Percentiles rank a stretch among this genome's conserved stretches.
phyloP scores from a whole-genome alignment of 2,888 invertebrate species.

The Petrolisthes manimaculis region DNA sequence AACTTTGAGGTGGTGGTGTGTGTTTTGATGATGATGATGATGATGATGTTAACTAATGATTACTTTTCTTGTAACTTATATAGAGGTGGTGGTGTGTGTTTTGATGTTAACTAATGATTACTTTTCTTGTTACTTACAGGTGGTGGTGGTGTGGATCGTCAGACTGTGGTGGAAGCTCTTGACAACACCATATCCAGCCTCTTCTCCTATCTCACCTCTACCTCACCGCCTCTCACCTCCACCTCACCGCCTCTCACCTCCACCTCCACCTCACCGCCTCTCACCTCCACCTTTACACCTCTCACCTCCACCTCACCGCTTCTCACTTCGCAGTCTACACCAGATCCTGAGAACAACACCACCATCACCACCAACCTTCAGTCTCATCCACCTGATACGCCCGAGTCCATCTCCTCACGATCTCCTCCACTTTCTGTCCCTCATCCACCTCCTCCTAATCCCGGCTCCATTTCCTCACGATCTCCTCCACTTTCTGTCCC shows the following conservation, averaged over 20 bases:
- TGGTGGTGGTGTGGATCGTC: conserved; percentile 25
- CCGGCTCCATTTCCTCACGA: neutral
- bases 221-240: conserved; percentile 8
- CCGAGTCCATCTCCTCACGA: too few species aligned
- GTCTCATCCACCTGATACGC: too few species aligned
- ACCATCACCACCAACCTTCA: too few species aligned
- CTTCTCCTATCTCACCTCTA: conserved; percentile 36
- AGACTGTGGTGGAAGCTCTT: conserved; percentile 37
- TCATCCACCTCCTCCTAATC: neutral
- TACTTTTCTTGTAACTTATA: neutral
- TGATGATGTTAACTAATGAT: neutral
- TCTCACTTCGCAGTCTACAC: neutral
- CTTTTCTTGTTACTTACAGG: neutral
- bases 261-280: conserved; percentile 36
- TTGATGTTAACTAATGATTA: neutral
- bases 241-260: conserved; percentile 18
- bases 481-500: too few species aligned
- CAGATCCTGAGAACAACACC: neutral
- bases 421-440: too few species aligned
- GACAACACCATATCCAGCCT: conserved; percentile 46
- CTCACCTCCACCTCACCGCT: too few species aligned
- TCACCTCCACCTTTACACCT: neutral
- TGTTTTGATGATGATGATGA: too few species aligned
- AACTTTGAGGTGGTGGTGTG: neutral
- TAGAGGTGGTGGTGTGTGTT: neutral